Base-by-base conservation (phyloP, 2,113 vertebrate species). In the Anguilla japonica region DNA sequence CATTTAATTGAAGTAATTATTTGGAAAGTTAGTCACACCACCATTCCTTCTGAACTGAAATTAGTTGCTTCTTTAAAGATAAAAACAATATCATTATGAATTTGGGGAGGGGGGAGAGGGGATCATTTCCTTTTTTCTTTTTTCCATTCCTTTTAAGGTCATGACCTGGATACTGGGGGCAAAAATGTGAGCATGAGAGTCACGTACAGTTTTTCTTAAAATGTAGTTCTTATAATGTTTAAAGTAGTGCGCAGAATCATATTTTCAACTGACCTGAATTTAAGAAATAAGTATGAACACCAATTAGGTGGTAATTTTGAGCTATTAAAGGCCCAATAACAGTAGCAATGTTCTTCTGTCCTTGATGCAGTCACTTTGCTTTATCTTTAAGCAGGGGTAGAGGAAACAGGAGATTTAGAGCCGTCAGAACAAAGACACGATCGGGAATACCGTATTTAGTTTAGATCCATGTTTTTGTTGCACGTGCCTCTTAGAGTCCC, bases 1-100 rank as follows among this genome's bases (percentile, higher is more conserved):
- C 50, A 46, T 39, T 80, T 80, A 80, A 80, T 57, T 80, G 75
- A 85, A 57, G 34, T 57, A n/a, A 53, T 85, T 80, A 79, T 79
- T 85, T 79, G 6, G 67, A 53, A 85, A 79, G 41, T 34, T 7
- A 79, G 50, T 56, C 46, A 40, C 79, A 41, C 7, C 15, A 5
- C 14, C 79, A 41, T 39, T 53, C 26, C 11, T 29, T 43, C 41
- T 18, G 26, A 53, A 15, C n/a, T 43, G 46, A 81, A 43, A 81
- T 81, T 41, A 41, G 7, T 71, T 78, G n/a, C 14, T 5, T 41
- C 22, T 14, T 78, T 43, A 78, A 71, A 29, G 43, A 75, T 18
- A 43, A 71, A 43, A 84, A 84, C 18, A 41, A 9, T 63, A 53
- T 84, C 50, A 50, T 84, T 53, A 26, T 46, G 41, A 6, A n/a